Evolutionary conservation across 2,797 vertebrate species (phyloP).

Genomic region (Erethizon dorsatum): DNA sequence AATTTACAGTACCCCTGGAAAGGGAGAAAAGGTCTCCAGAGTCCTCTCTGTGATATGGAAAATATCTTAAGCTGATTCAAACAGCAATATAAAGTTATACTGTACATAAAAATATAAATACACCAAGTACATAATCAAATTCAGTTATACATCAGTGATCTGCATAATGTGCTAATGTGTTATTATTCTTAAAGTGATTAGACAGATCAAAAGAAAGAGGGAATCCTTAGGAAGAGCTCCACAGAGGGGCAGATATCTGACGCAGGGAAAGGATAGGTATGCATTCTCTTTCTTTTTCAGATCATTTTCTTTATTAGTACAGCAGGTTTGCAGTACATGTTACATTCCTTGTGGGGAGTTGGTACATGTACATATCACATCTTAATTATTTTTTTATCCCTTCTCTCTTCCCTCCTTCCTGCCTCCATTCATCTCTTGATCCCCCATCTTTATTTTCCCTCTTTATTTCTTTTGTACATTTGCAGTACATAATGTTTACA

Average conservation of each 20-base stretch:
- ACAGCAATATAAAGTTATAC: conserved; percentile 64
- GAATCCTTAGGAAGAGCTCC: neutral
- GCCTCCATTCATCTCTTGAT: neutral
- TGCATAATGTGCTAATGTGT: neutral
- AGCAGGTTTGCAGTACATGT: neutral
- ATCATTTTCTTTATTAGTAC: neutral
- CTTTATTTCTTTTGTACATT: neutral
- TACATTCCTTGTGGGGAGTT: neutral
- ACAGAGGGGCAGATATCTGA: neutral
- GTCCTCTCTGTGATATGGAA: neutral
- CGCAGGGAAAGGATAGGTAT: neutral
- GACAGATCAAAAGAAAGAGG: conserved; percentile 8
- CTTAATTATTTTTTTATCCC: neutral
- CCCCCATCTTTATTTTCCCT: too few relatives aligned
- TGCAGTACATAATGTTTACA: neutral
- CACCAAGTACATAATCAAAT: conserved; percentile 56
- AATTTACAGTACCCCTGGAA: conserved; percentile 63
- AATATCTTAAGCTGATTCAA: conserved; percentile 58
- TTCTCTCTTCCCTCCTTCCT: neutral
- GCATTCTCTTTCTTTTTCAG: neutral
- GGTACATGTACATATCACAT: neutral
- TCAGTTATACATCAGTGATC: conserved; percentile 33
- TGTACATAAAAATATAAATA: conserved; percentile 69
- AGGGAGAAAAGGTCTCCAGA: conserved; percentile 51
- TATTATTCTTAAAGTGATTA: conserved; percentile 37